Evolutionary conservation across 1,140 invertebrate genomes (phyloP), one percentile per base, ranked within the genome.

Genomic region (Neodiprion virginianus): DNA sequence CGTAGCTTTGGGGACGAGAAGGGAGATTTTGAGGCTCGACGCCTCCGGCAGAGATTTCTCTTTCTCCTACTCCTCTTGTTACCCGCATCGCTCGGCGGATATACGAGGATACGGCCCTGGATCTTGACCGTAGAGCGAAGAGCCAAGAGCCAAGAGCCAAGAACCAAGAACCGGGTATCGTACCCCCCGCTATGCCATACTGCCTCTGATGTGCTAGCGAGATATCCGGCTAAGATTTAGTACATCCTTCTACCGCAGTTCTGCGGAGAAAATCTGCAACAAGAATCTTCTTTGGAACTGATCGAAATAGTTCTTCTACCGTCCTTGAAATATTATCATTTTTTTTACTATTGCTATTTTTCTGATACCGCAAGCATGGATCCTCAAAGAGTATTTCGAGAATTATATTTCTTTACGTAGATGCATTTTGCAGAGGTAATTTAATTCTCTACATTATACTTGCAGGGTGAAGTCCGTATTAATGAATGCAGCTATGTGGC

Each of bases 211-310:
- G 83, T 84, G 81, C 81, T 76, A 78, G 75, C 75, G 76, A 84
- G 82, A 84, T 84, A 83, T 81, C 82, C 78, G 75, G 76, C 49
- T 75, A 83, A 83, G 82, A 84, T 84, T 84, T 84, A 84, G 82
- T 84, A 80, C 80, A 82, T 79, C 79, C 80, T 81, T 81, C 79
- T 82, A 79, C 80, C 75, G 79, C 76, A 80, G 79, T 74, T 69
- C 75, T 75, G 77, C 76, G 69, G 73, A 79, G 80, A 83, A 83
- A 83, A 84, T 84, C 83, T 83, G 79, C 69, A 79, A 77, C 67
- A 71, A 80, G 81, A 82, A 84, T 84, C 83, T 83, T 77, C 81
- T 78, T 80, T 83, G 81, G 81, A 82, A 83, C 83, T 82, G 80
- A 83, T 83, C 81, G 80, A 83, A 84, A 83, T 83, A 81, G 81